Base-by-base conservation (phyloP, 2,797 vertebrate species). In the Acanthis flammea region DNA sequence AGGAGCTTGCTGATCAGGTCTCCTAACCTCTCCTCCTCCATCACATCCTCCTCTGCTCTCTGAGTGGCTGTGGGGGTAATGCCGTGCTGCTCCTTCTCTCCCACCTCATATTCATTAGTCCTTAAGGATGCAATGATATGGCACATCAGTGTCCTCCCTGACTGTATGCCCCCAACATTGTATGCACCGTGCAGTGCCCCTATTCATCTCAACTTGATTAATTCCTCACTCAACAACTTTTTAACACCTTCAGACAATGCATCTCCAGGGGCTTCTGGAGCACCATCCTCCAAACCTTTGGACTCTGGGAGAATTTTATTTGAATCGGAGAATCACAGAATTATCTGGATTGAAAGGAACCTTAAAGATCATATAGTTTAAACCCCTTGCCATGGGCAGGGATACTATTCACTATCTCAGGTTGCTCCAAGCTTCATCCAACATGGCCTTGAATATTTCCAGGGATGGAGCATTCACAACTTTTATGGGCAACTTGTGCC, bases 91-190 rank as follows among this genome's bases (percentile, higher is more conserved):
- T 70, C 48, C 35, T 24, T 41, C n/a, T 45, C 55, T 68, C 30
- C n/a, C 7, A 54, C 7, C 37, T 12, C 31, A 17, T 17, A 12
- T 35, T 63, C 48, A n/a, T 23, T 3, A 7, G 4, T 41, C 39
- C 33, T 24, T 72, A 48, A 45, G 44, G 65, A 72, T 63, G 70
- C 3, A 6, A 25, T 14, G 13, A 27, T 45, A 44, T 2, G 14
- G 39, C 23, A 55, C 5, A 14, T 28, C 30, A 14, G 7, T 22
- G 33, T 35, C 17, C 47, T 82, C 33, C 31, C 28, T 25, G 57
- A 22, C 33, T 61, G 7, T 14, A 2, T 17, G 37, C 12, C 33
- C 14, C 9, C 0, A 1, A 17, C 73, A 61, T 3, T 30, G 30
- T 14, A 87, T 47, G 35, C 33, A 39, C 33, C 8, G 0, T 55